phyloP scores from a whole-genome alignment of 2,888 invertebrate genomes.

The Xanthorhoe spadicearia region DNA sequence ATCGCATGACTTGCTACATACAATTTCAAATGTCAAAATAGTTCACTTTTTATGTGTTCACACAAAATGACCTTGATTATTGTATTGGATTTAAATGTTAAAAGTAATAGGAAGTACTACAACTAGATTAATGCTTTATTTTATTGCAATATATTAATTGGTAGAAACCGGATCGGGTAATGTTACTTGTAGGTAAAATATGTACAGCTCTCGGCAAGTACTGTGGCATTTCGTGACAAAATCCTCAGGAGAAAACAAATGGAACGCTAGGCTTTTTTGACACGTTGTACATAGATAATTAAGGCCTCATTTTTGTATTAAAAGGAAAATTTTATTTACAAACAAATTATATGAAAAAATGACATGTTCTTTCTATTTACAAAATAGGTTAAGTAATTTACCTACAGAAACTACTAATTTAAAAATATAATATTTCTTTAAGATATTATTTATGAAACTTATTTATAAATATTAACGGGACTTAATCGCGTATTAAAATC shows the following conservation, averaged over 20 bases:
- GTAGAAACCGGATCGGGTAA: slow-evolving; percentile 32
- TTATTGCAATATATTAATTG: slow-evolving; percentile 37
- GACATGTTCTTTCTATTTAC: no score
- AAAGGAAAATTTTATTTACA: no score
- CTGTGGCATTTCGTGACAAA: slow-evolving; percentile 2
- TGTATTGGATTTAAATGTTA: slow-evolving; percentile 52
- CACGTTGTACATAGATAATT: no score
- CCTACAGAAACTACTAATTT: no score
- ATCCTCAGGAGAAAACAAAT: no score
- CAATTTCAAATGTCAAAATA: slow-evolving; percentile 43
- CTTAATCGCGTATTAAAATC: no score
- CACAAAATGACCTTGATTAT: slow-evolving; percentile 46
- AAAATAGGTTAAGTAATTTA: no score
- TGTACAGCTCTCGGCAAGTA: neutral
- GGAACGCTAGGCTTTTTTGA: no score
- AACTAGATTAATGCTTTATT: slow-evolving; percentile 50
- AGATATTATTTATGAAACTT: no score
- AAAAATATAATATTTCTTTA: no score
- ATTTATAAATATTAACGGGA: no score
- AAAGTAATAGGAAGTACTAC: slow-evolving; percentile 58
- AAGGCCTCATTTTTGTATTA: no score
- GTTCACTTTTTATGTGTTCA: slow-evolving; percentile 40
- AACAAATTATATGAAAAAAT: neutral
- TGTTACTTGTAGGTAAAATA: slow-evolving; percentile 9
- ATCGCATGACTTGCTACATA: slow-evolving; percentile 38